These are phyloP conservation scores for Podarcis cretensis DNA, from an alignment of 2,113 vertebrate species.

Conservation along the genomic window DNA sequence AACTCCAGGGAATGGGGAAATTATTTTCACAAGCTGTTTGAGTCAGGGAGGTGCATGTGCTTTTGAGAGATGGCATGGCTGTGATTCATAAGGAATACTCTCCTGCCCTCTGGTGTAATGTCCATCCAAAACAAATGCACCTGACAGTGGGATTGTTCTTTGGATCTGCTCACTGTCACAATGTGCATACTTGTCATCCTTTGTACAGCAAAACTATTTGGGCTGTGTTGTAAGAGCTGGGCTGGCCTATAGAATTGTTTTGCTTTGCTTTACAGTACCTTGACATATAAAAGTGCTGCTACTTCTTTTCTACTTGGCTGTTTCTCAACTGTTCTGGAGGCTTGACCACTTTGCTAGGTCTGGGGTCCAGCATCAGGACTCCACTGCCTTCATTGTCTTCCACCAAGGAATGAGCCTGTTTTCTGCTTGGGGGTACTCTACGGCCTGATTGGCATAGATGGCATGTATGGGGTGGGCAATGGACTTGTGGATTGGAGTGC, in stretches of 20 bases:
- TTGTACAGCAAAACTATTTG: background rate
- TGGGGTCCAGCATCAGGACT: no score
- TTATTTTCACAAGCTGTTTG: background rate
- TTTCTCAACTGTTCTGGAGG: background rate
- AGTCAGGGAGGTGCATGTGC: background rate
- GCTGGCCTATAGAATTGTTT: background rate
- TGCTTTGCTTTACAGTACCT: no score
- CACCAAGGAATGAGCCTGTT: background rate
- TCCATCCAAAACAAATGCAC: background rate
- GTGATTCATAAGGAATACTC: constrained; percentile 12
- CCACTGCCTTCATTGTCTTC: background rate
- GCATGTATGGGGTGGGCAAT: background rate
- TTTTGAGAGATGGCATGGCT: background rate
- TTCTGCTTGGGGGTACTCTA: background rate
- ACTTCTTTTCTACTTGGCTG: no score
- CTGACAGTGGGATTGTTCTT: background rate
- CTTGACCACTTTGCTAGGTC: background rate
- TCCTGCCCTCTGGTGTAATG: background rate
- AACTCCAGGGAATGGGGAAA: background rate
- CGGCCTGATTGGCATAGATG: background rate
- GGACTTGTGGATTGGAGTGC: background rate
- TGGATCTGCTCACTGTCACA: background rate
- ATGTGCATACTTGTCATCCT: background rate
- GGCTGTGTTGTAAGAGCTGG: background rate
- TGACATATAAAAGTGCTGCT: background rate